A percentile compares a stretch with the other conserved stretches of the same genome.
Evolutionary conservation across 2,797 vertebrate species (phyloP).

Genomic region (Salarias fasciatus): DNA sequence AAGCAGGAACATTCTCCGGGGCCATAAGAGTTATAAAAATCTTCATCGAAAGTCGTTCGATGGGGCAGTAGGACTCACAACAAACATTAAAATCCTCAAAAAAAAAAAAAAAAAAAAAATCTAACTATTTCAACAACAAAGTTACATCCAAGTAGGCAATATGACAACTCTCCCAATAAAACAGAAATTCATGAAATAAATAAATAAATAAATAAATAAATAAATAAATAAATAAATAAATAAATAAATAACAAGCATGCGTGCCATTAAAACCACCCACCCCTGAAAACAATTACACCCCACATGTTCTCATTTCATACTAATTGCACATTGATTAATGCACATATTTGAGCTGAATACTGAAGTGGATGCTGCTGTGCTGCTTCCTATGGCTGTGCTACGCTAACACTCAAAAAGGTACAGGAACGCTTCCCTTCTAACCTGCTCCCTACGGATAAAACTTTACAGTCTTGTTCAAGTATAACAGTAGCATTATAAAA

Average conservation of each 20-base stretch:
- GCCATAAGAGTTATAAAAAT: constrained; percentile 4
- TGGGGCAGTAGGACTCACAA: constrained; percentile 4
- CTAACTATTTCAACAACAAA: constrained; percentile 3
- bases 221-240: too few species aligned
- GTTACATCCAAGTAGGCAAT: constrained; percentile 8
- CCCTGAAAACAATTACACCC: constrained; percentile 23
- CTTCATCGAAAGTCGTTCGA: too few species aligned
- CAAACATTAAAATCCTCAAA: constrained; percentile 23
- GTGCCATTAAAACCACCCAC: constrained; percentile 33
- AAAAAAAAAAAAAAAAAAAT: not conserved
- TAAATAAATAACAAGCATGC: constrained; percentile 32
- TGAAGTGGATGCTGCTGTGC: constrained; percentile 25
- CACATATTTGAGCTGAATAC: constrained; percentile 9
- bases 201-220: constrained; percentile 2
- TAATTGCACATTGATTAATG: constrained; percentile 20
- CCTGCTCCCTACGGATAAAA: constrained; percentile 9
- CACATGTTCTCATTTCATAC: constrained; percentile 29
- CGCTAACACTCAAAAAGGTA: constrained; percentile 35
- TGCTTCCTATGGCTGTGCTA: constrained; percentile 55
- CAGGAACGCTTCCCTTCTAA: constrained; percentile 11
- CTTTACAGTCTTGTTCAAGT: constrained; percentile 51
- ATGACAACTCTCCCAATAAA: constrained; percentile 13
- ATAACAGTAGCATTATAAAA: constrained; percentile 35
- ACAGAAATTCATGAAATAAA: not conserved
- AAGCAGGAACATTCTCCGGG: constrained; percentile 3